Conservation (phyloP, 2,888 invertebrate genomes). For the Drosophila multiciliata region DNA sequence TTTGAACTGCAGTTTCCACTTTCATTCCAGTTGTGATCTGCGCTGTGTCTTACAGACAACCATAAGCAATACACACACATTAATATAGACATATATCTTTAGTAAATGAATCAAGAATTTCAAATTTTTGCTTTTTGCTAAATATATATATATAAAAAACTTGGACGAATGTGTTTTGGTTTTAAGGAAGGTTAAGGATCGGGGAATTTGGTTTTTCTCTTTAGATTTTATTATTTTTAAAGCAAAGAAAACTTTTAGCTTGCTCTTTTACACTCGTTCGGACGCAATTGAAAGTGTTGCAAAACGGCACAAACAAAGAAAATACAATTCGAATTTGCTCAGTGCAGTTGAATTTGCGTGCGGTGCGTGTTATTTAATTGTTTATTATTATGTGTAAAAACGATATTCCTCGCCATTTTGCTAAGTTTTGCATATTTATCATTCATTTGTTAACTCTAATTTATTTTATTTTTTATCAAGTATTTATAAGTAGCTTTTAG, state of each 20-base stretch:
- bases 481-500: constrained; percentile 56
- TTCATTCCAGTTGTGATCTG: constrained; percentile 3
- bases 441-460: constrained; percentile 1
- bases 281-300: constrained; percentile 64
- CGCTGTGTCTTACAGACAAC: constrained; percentile 56
- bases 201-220: background rate
- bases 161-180: constrained; percentile 57
- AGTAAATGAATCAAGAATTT: constrained; percentile 26
- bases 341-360: constrained; percentile 20
- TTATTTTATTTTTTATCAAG: constrained; percentile 5
- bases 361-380: constrained; percentile 50
- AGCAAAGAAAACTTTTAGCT: constrained; percentile 39
- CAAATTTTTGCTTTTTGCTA: constrained; percentile 3
- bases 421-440: constrained; percentile 26
- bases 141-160: constrained; percentile 23
- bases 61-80: constrained; percentile 26
- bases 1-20: constrained; percentile 1
- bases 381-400: constrained; percentile 6
- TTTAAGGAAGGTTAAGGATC: constrained; percentile 51
- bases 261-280: constrained; percentile 24
- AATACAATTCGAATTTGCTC: constrained; percentile 9
- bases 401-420: constrained; percentile 17
- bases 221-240: background rate
- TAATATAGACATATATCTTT: constrained; percentile 13
- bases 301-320: constrained; percentile 26